phyloP scores from a whole-genome alignment of 1,140 invertebrate species.

The Pinna nobilis region DNA sequence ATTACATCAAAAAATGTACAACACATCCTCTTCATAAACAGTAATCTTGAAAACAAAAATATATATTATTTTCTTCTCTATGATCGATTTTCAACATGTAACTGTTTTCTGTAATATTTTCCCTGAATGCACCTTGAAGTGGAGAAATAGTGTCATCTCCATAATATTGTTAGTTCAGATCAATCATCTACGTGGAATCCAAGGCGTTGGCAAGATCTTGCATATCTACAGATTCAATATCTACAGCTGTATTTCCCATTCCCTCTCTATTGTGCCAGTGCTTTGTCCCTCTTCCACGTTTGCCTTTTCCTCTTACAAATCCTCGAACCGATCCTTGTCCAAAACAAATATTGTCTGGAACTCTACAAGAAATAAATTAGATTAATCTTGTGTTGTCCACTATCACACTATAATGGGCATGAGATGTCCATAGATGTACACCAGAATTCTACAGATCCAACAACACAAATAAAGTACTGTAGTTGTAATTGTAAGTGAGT shows the following conservation, averaged over 20 bases:
- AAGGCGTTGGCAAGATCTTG: constrained; percentile 45
- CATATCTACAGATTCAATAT: constrained; percentile 56
- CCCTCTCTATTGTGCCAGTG: constrained; percentile 49
- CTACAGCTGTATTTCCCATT: constrained; percentile 33
- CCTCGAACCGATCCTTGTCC: constrained; percentile 51
- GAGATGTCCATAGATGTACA: constrained; percentile 1
- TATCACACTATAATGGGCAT: constrained; percentile 1
- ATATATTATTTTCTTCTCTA: too few relatives aligned
- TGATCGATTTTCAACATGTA: too few relatives aligned
- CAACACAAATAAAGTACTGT: constrained; percentile 1
- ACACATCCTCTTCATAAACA: too few relatives aligned
- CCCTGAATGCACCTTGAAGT: too few relatives aligned
- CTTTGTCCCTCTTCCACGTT: constrained; percentile 4
- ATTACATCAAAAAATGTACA: too few relatives aligned
- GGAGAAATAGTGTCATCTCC: too few relatives aligned
- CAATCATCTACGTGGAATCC: neutral
- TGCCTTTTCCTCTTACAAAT: constrained; percentile 43
- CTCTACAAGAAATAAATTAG: constrained; percentile 42
- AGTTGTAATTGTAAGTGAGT: neutral
- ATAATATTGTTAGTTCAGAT: too few relatives aligned
- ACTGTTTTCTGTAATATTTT: too few relatives aligned
- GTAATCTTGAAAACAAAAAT: too few relatives aligned
- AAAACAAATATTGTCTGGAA: constrained; percentile 58
- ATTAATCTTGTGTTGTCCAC: neutral
- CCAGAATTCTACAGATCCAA: neutral